These are phyloP conservation scores for Pheosia tremula DNA, from an alignment of 2,888 invertebrate genomes.

Conservation along the genomic window DNA sequence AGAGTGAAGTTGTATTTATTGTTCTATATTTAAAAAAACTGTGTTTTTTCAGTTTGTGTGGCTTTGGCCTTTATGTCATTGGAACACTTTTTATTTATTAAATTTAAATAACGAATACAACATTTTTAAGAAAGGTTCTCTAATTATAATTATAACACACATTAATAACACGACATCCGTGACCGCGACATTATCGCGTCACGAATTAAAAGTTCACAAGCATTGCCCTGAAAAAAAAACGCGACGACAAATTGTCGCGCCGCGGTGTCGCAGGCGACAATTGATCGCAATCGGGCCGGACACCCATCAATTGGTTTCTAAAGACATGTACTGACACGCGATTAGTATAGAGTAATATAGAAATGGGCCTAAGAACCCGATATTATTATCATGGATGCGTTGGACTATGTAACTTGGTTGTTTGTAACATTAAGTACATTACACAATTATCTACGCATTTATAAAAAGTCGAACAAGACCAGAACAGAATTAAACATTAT, in stretches of 20 bases:
- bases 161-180: constrained; percentile 28
- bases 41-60: no score
- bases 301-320: constrained; percentile 48
- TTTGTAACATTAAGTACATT: no score
- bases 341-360: not conserved
- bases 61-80: no score
- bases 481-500: no score
- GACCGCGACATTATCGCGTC: constrained; percentile 30
- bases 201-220: constrained; percentile 34
- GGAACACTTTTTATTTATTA: no score
- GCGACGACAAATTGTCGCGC: constrained; percentile 39
- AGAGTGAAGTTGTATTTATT: no score
- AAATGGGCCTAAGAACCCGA: not conserved
- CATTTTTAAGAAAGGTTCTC: no score
- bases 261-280: constrained; percentile 33
- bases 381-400: constrained; percentile 5
- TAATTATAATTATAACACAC: constrained; percentile 14
- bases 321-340: constrained; percentile 17
- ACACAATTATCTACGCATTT: no score
- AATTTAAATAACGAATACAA: no score
- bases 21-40: no score
- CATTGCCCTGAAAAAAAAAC: constrained; percentile 38
- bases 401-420: no score
- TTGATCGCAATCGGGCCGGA: constrained; percentile 45
- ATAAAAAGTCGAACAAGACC: no score